Percentiles rank a stretch among this genome's conserved stretches.
These are phyloP conservation scores for Phaenicophaeus curvirostris DNA, from an alignment of 2,797 vertebrate species.

Conservation along the genomic window DNA sequence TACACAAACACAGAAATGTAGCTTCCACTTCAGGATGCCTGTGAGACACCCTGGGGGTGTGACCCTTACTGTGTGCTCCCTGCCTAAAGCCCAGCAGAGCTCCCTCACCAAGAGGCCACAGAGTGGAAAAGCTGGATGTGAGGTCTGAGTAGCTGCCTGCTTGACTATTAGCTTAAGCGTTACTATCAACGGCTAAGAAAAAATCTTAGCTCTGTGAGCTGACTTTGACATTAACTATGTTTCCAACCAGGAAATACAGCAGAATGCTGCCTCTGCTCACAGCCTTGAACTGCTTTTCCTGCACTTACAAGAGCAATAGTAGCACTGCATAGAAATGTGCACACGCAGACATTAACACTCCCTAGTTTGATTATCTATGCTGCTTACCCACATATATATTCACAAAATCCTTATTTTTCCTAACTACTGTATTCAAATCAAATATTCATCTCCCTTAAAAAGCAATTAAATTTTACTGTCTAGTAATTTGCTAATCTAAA, in stretches of 20 bases:
- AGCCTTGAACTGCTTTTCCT: background rate
- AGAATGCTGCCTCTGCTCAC: background rate
- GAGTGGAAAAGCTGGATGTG: background rate
- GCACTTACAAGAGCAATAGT: background rate
- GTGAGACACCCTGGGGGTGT: background rate
- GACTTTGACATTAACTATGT: accelerated
- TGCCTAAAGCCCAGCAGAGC: accelerated
- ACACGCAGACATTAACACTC: background rate
- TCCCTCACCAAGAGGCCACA: accelerated
- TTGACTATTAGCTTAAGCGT: background rate
- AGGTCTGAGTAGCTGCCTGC: background rate
- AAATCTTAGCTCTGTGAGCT: accelerated
- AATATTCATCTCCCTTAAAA: slow-evolving; percentile 69
- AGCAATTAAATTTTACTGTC: slow-evolving; percentile 65
- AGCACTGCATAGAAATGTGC: background rate
- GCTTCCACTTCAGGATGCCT: background rate
- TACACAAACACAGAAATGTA: background rate
- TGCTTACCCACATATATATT: background rate
- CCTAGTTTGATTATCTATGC: background rate
- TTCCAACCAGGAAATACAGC: background rate
- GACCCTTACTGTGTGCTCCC: accelerated
- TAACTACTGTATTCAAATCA: slow-evolving; percentile 53
- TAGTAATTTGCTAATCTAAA: slow-evolving; percentile 68
- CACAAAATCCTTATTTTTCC: slow-evolving; percentile 15
- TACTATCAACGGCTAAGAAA: background rate